Evolutionary conservation across 1,140 invertebrate genomes (phyloP), one percentile per base, ranked within the genome.

Genomic region (Drosophila malerkotliana): DNA sequence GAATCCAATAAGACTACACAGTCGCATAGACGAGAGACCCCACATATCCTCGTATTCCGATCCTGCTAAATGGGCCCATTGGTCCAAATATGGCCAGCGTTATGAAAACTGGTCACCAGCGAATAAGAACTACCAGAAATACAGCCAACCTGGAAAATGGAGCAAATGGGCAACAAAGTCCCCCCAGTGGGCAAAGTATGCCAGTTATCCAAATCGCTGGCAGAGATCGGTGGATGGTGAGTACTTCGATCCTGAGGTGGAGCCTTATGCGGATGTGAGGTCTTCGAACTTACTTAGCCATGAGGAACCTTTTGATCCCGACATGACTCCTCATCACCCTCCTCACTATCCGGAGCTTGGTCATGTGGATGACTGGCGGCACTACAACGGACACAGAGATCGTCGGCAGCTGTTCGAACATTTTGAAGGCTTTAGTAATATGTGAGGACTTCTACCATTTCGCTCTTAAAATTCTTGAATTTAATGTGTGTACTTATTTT

Each of bases 381-480:
- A 91, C 24, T 91, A 84, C 54, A 83, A 91, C 21, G 73, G 37
- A 7, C 75, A 90, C 52, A 71, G 90, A 0, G 90, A 91, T 74
- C 89, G 90, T 2, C 67, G 90, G 2, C 90, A 91, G 30, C 28
- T 91, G 2, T 91, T 88, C 10, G 77, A 91, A 39, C 77, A 84
- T 7, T 79, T 91, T 15, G 69, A 73, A 5, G 82, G 82, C 3
- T 84, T 91, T 8, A 67, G 72, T n/a, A 79, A 82, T n/a, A 61
- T 91, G 90, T 91, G 60, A 54, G 68, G 15, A 24, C 28, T 1
- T 0, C 14, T 44, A 14, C 3, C 12, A 1, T 53, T 8, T 6
- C 0, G 8, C 2, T 8, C 7, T 21, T 0, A 2, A 1, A 7
- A 28, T 5, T 26, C 18, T 3, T 21, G 15, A 0, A 41, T 9